phyloP scores from a whole-genome alignment of 2,797 vertebrate species.

The Sebastes taczanowskii region DNA sequence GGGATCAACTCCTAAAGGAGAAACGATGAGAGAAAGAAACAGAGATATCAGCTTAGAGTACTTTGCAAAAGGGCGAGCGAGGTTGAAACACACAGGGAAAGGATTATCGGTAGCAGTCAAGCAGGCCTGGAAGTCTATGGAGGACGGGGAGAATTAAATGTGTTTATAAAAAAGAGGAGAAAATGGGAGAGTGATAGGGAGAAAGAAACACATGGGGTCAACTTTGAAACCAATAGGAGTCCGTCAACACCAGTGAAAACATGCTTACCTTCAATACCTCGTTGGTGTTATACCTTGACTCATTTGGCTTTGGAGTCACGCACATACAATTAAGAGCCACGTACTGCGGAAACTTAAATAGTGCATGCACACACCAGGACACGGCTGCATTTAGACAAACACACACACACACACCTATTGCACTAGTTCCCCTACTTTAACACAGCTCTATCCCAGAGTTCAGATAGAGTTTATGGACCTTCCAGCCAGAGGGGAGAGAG shows the following conservation, averaged over 20 bases:
- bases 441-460: constrained; percentile 52
- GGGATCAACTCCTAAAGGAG: constrained; percentile 92
- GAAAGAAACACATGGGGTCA: constrained; percentile 16
- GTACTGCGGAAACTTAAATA: constrained; percentile 16
- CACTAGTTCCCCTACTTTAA: constrained; percentile 12
- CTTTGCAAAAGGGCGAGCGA: neutral
- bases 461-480: constrained; percentile 67
- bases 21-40: constrained; percentile 50
- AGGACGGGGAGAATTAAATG: neutral
- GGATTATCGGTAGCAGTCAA: constrained; percentile 27
- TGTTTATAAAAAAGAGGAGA: constrained; percentile 9
- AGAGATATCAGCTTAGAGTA: constrained; percentile 30
- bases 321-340: constrained; percentile 19
- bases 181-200: constrained; percentile 1
- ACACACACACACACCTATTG: constrained; percentile 21
- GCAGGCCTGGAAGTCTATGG: constrained; percentile 25
- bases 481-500: constrained; percentile 51
- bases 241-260: constrained; percentile 8
- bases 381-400: constrained; percentile 23
- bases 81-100: constrained; percentile 21
- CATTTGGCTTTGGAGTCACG: constrained; percentile 26
- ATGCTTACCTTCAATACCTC: constrained; percentile 29
- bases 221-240: constrained; percentile 39
- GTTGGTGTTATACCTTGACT: constrained; percentile 17
- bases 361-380: constrained; percentile 47